A percentile compares a stretch with the other conserved stretches of the same genome.
Conservation (phyloP, 2,888 invertebrate genomes). For the Entomobrya proxima region DNA sequence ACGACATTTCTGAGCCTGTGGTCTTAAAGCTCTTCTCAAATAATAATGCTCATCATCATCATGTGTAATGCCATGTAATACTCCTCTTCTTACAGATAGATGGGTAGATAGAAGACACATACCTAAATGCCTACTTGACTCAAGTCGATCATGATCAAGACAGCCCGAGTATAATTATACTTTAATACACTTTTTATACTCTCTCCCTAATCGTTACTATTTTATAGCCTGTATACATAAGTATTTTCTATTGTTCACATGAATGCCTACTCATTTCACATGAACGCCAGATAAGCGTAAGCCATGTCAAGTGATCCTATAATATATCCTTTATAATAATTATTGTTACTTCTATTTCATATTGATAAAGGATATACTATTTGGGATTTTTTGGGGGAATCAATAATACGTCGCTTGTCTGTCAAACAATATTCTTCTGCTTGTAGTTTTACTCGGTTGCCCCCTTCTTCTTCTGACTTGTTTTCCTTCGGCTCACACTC, state of each 20-base stretch:
- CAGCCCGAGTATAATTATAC: constrained; percentile 1
- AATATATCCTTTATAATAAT: constrained; percentile 56
- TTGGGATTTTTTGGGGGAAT: constrained; percentile 43
- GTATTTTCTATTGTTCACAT: constrained; percentile 57
- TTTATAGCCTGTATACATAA: not conserved
- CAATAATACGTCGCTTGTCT: constrained; percentile 66
- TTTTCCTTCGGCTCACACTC: not conserved
- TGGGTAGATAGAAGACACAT: not conserved
- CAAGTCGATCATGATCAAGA: constrained; percentile 32
- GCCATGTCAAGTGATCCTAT: constrained; percentile 65
- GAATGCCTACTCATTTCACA: constrained; percentile 56
- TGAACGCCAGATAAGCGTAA: constrained; percentile 60
- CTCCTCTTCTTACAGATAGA: constrained; percentile 22
- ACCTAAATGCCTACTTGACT: constrained; percentile 14
- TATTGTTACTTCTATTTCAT: constrained; percentile 24
- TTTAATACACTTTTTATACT: not conserved
- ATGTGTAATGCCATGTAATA: constrained; percentile 59
- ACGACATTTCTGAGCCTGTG: constrained; percentile 54
- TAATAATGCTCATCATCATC: constrained; percentile 42
- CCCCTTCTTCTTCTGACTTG: not conserved
- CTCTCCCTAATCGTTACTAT: not conserved
- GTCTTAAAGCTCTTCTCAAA: constrained; percentile 47
- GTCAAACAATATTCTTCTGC: constrained; percentile 54
- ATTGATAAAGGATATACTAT: constrained; percentile 14
- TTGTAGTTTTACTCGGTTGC: constrained; percentile 11